Evolutionary conservation across 1,140 invertebrate species (phyloP).

Genomic region (Archivesica marissinica): DNA sequence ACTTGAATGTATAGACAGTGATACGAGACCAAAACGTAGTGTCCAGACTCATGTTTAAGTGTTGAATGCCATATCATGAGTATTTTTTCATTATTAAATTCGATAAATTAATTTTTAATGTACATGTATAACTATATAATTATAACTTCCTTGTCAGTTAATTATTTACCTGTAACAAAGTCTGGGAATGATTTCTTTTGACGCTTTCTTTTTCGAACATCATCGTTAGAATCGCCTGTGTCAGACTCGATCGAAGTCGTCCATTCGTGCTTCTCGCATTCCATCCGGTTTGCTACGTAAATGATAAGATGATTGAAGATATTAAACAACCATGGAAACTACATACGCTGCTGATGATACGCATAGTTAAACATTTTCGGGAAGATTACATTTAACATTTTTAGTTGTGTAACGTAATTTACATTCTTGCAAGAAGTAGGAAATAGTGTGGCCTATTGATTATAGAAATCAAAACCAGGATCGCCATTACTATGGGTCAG

Average conservation of each 20-base stretch:
- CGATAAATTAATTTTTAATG: too few species aligned
- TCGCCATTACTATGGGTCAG: not conserved
- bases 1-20: too few species aligned
- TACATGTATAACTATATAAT: too few species aligned
- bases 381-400: not conserved
- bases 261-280: not conserved
- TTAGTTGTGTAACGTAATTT: not conserved
- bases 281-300: not conserved
- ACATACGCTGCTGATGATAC: not conserved
- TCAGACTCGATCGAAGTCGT: conserved; percentile 24
- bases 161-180: conserved; percentile 25
- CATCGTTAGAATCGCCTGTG: not conserved
- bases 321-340: not conserved
- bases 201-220: not conserved
- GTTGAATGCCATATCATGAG: too few species aligned
- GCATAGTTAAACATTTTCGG: not conserved
- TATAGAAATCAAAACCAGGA: not conserved
- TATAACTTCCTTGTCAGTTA: too few species aligned
- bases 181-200: not conserved
- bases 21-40: too few species aligned
- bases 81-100: too few species aligned
- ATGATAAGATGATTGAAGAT: not conserved
- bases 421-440: not conserved
- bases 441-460: not conserved
- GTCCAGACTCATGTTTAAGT: too few species aligned